Evolutionary conservation across 1,140 invertebrate species (phyloP).

Genomic region (Phthorimaea operculella): DNA sequence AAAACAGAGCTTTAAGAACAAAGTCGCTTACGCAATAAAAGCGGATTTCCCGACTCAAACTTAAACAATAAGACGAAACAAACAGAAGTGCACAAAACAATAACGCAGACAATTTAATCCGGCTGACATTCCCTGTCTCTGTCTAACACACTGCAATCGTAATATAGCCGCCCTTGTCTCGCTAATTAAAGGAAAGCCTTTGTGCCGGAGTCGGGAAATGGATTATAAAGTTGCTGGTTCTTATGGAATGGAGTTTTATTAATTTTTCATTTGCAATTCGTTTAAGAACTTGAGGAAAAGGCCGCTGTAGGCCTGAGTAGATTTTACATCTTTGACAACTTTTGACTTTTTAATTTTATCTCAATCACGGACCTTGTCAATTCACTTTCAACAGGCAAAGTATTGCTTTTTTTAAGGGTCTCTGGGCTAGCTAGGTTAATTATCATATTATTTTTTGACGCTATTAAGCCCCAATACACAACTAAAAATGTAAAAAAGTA

Average conservation of each 20-base stretch:
- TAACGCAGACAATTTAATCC: neutral
- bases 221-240: neutral
- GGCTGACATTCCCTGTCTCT: neutral
- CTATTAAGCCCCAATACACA: too few relatives aligned
- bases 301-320: too few relatives aligned
- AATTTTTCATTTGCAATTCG: neutral
- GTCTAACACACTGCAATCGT: neutral
- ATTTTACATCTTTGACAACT: too few relatives aligned
- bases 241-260: neutral
- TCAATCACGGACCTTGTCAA: too few relatives aligned
- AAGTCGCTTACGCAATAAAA: neutral
- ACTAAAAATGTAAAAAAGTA: too few relatives aligned
- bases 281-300: neutral
- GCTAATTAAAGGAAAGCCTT: neutral
- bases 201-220: neutral
- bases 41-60: neutral
- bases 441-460: too few relatives aligned
- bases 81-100: neutral
- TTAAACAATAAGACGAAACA: neutral
- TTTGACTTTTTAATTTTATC: too few relatives aligned
- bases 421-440: too few relatives aligned
- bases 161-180: neutral
- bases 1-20: neutral
- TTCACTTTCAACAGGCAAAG: too few relatives aligned
- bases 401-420: too few relatives aligned